phyloP scores from a whole-genome alignment of 2,888 invertebrate genomes.

The Eupithecia subfuscata region DNA sequence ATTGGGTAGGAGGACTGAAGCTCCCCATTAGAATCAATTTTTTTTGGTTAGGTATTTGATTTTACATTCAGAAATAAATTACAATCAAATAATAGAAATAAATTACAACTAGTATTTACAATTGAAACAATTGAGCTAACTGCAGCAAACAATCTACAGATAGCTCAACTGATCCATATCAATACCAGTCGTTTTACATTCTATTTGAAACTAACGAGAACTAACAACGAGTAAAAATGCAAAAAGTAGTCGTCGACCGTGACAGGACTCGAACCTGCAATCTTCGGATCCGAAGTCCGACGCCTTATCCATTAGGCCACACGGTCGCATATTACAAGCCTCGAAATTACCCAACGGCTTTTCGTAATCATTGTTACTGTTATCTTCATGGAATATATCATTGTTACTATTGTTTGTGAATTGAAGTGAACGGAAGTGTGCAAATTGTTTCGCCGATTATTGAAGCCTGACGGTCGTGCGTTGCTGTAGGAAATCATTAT shows the following conservation, averaged over 20 bases:
- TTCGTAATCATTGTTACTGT: slow-evolving; percentile 5
- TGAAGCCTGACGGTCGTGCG: background rate
- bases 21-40: no score
- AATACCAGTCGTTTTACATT: no score
- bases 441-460: background rate
- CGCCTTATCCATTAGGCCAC: slow-evolving; percentile 90
- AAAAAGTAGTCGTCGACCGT: slow-evolving; percentile 76
- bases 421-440: background rate
- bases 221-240: background rate
- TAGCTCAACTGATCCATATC: no score
- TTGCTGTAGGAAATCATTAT: no score
- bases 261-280: slow-evolving; percentile 90
- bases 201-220: no score
- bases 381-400: background rate
- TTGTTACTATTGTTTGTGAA: background rate
- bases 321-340: slow-evolving; percentile 65
- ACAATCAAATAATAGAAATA: no score
- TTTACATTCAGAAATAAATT: no score
- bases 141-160: no score
- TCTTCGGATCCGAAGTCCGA: slow-evolving; percentile 90
- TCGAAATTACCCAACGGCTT: slow-evolving; percentile 49
- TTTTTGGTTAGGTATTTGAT: no score
- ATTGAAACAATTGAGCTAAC: no score
- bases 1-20: no score
- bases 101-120: no score